Evolutionary conservation across 2,113 vertebrate genomes (phyloP).

Genomic region (Turdus rufiventris): DNA sequence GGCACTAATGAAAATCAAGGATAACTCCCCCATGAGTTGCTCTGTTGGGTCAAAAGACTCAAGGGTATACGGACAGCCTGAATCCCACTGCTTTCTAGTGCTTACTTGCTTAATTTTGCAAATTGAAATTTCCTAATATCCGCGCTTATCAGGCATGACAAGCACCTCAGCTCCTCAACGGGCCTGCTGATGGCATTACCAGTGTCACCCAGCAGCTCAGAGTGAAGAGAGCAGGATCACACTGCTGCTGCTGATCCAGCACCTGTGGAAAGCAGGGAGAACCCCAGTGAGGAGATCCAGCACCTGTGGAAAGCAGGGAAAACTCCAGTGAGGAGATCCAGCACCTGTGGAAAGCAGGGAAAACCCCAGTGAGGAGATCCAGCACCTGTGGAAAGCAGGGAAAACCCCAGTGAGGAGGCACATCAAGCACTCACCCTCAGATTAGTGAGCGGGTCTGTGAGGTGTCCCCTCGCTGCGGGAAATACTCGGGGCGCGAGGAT

Average conservation of each 20-base stretch:
- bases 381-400: background rate
- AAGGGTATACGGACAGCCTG: accelerated
- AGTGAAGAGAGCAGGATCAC: background rate
- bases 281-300: background rate
- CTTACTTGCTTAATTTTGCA: background rate
- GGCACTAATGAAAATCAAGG: background rate
- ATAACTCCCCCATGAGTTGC: background rate
- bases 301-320: background rate
- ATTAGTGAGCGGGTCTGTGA: accelerated
- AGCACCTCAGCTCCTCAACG: too few relatives aligned
- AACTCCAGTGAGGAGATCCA: background rate
- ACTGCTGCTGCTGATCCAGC: background rate
- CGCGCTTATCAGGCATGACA: accelerated
- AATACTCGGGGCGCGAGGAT: accelerated
- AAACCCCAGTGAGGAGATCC: background rate
- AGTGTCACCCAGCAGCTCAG: accelerated
- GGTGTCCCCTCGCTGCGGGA: background rate
- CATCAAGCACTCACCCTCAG: background rate
- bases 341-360: background rate
- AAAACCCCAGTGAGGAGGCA: background rate
- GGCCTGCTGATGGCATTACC: background rate
- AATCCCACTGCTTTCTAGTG: background rate
- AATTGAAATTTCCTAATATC: background rate
- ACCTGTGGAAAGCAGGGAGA: background rate
- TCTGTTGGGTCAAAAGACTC: background rate